These are phyloP conservation scores for Argyrosomus japonicus DNA, from an alignment of 2,113 vertebrate genomes.

Conservation along the genomic window DNA sequence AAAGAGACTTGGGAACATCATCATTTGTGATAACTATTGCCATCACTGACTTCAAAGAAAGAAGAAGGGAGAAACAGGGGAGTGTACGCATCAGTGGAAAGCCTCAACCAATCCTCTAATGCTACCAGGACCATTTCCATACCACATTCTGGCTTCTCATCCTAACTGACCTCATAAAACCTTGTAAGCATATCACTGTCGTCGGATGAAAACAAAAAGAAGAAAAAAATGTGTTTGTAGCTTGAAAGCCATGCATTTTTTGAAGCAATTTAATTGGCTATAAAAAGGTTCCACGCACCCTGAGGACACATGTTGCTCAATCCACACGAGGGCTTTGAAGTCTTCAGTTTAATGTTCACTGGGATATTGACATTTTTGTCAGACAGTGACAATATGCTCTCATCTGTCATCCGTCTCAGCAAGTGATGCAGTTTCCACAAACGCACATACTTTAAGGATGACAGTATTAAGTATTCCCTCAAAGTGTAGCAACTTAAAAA, in stretches of 20 bases:
- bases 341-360: slow-evolving; percentile 8
- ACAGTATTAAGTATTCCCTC: neutral
- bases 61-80: slow-evolving; percentile 25
- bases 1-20: slow-evolving; percentile 53
- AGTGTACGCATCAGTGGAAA: slow-evolving; percentile 69
- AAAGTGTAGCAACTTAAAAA: neutral
- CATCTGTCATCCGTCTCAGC: neutral
- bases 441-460: neutral
- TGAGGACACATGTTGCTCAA: slow-evolving; percentile 35
- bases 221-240: slow-evolving; percentile 11
- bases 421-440: neutral
- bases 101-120: slow-evolving; percentile 71
- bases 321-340: slow-evolving; percentile 25
- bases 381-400: neutral
- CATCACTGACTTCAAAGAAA: slow-evolving; percentile 74
- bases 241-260: slow-evolving; percentile 34
- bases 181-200: slow-evolving; percentile 50
- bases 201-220: slow-evolving; percentile 55
- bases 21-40: slow-evolving; percentile 72
- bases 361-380: neutral
- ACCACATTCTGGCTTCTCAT: slow-evolving; percentile 69
- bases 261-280: slow-evolving; percentile 21
- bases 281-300: slow-evolving; percentile 16
- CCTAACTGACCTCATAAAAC: slow-evolving; percentile 69
- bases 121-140: slow-evolving; percentile 72